These are phyloP conservation scores for Sycobia sp. DNA, from an alignment of 1,140 invertebrate species.

Conservation along the genomic window DNA sequence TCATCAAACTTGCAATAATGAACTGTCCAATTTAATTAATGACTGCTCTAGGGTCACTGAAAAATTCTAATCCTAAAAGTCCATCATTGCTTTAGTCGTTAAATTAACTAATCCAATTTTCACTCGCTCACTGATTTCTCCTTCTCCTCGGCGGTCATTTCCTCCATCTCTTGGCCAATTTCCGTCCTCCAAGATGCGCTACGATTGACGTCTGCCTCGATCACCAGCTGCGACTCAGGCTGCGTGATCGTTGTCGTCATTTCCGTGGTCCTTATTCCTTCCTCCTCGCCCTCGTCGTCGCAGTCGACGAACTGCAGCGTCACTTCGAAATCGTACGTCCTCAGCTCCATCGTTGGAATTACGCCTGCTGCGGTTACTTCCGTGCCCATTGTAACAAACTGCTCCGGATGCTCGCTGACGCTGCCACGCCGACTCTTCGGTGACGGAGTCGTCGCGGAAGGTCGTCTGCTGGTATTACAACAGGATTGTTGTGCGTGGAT, in stretches of 20 bases:
- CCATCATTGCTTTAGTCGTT: too few species aligned
- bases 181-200: not conserved
- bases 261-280: conserved; percentile 8
- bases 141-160: not conserved
- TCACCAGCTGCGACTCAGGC: conserved; percentile 42
- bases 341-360: not conserved
- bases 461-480: conserved; percentile 29
- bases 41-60: too few species aligned
- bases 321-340: conserved; percentile 4
- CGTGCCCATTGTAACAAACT: conserved; percentile 16
- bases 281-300: conserved; percentile 13
- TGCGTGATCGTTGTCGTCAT: not conserved
- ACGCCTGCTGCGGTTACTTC: not conserved
- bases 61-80: too few species aligned
- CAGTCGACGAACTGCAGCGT: conserved; percentile 34
- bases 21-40: too few species aligned
- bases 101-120: too few species aligned
- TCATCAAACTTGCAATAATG: too few species aligned
- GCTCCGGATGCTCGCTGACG: too few species aligned
- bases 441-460: not conserved
- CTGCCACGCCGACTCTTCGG: not conserved
- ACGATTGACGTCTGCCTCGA: conserved; percentile 45
- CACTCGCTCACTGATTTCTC: too few species aligned
- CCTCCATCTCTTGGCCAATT: not conserved
- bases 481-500: too few species aligned